phyloP scores from a whole-genome alignment of 2,797 vertebrate species.

The Poeciliopsis paucimaculata region DNA sequence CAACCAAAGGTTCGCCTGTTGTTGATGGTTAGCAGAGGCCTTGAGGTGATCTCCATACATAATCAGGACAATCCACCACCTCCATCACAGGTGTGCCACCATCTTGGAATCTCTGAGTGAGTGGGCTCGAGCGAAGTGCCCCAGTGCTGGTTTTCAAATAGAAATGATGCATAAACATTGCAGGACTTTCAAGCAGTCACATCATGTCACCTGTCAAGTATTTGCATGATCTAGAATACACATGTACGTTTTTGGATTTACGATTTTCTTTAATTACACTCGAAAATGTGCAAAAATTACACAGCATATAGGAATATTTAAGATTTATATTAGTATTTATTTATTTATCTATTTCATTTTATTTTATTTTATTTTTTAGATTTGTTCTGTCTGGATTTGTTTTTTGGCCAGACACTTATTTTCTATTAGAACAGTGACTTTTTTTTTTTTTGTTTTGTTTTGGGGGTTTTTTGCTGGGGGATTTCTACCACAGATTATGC shows the following conservation, averaged over 20 bases:
- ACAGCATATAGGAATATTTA: slow-evolving; percentile 12
- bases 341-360: too few relatives aligned
- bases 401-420: slow-evolving; percentile 18
- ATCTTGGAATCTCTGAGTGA: slow-evolving; percentile 70
- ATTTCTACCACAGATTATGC: slow-evolving; percentile 35
- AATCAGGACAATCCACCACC: slow-evolving; percentile 72
- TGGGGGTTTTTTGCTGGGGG: background rate
- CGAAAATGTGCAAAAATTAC: background rate
- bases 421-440: slow-evolving; percentile 9
- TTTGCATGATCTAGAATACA: background rate
- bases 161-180: slow-evolving; percentile 15
- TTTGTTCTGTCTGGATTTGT: slow-evolving; percentile 8
- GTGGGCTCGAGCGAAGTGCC: slow-evolving; percentile 49
- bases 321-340: background rate
- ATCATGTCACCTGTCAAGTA: slow-evolving; percentile 9
- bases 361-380: slow-evolving; percentile 7
- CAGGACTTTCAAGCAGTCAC: background rate
- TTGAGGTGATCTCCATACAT: slow-evolving; percentile 70
- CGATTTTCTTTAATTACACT: background rate
- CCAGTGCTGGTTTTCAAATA: slow-evolving; percentile 11
- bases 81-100: slow-evolving; percentile 75
- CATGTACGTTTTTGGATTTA: background rate
- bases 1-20: slow-evolving; percentile 57
- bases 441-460: background rate
- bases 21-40: slow-evolving; percentile 57